Conservation (phyloP, 2,888 invertebrate species). For the Leptothorax acervorum region DNA sequence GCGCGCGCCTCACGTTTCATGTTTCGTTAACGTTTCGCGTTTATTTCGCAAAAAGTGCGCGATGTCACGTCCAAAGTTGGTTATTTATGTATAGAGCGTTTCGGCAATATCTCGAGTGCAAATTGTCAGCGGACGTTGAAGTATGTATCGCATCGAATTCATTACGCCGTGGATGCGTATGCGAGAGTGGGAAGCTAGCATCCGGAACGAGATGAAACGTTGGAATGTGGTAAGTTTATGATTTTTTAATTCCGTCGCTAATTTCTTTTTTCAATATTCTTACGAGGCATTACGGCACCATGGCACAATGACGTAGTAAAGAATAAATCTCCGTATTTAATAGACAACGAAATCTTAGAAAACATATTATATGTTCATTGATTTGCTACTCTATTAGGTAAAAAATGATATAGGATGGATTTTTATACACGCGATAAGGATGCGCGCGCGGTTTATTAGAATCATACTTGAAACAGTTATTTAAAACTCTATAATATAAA, state of each 20-base stretch:
- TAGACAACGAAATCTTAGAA: background rate
- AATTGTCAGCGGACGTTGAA: background rate
- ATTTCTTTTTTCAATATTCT: background rate
- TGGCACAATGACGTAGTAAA: background rate
- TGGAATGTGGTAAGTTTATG: constrained; percentile 58
- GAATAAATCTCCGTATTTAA: constrained; percentile 5
- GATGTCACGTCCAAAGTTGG: background rate
- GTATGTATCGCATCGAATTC: constrained; percentile 72
- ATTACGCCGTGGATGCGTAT: constrained; percentile 75
- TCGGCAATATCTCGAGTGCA: background rate
- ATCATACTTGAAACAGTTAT: background rate
- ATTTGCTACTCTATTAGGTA: background rate
- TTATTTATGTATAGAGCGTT: background rate
- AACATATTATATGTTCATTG: background rate
- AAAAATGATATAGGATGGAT: background rate
- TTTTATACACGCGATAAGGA: background rate
- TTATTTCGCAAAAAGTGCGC: background rate
- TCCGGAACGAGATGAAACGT: constrained; percentile 56
- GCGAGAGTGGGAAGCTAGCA: constrained; percentile 69
- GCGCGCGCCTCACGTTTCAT: background rate
- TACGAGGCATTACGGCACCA: background rate
- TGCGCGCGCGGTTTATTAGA: background rate
- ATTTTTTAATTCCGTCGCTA: constrained; percentile 17
- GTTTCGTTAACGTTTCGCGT: background rate
- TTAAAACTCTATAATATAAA: background rate